Base-by-base conservation (phyloP, 2,888 invertebrate genomes). In the Amblyjoppa fuscipennis region DNA sequence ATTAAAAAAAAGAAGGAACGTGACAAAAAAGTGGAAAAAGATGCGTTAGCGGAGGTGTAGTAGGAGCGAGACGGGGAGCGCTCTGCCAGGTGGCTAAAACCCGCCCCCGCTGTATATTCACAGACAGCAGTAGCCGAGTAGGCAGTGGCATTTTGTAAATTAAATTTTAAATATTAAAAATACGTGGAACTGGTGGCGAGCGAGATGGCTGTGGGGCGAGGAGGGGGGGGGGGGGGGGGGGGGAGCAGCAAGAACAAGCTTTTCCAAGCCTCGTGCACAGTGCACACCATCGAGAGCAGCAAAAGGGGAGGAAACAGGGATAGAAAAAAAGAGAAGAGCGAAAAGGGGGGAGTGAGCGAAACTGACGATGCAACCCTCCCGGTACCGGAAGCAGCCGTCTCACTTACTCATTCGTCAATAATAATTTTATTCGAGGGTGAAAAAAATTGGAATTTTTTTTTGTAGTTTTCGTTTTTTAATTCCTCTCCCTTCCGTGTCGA, bases 151-250 rank as follows among this genome's bases (percentile, higher is more conserved):
- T 93, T 94, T 93, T 94, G 93, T 93, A 93, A 94, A 94, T 94
- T 93, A 94, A 94, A 94, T 94, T 94, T 93, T 94, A 94, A 94
- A 94, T 94, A 94, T 94, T 94, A 93, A 94, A 94, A 94, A 93
- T 93, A 92, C 93, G 92, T 91, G 90, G 89, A 87, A 31, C 61
- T 90, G 83, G 73, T 77, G 83, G 69, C 83, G 75, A 81, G 79
- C 77, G 51, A 71, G 84, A 34, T 66, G 31, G 75, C 71, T n/a
- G 28, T n/a, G 28, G 38, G 64, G 9, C 31, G 56, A 73, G 59
- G 25, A 66, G 20, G 38, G 61, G 76, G 59, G 25, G 70, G 20
- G 38, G 61, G 76, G 59, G 25, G 70, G 61, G 69, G 56, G 38
- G 74, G 75, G 13, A 3, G 69, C n/a, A 31, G 78, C 45, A 79